phyloP scores from a whole-genome alignment of 2,888 invertebrate genomes.

The Gastracanthus pulcherrimus region DNA sequence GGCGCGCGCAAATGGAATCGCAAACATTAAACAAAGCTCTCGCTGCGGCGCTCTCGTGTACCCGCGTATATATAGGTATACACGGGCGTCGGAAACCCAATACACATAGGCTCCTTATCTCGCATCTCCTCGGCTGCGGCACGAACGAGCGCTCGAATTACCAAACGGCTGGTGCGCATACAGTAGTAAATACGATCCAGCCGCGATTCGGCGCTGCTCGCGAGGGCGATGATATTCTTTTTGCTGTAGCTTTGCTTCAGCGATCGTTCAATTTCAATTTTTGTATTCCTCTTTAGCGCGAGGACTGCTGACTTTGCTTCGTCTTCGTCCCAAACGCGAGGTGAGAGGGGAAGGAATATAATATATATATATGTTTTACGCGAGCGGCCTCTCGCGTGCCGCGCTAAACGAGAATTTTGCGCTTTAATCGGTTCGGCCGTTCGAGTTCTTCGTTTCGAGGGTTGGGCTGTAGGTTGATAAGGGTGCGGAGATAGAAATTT shows the following conservation, averaged over 20 bases:
- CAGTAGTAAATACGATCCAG: not conserved
- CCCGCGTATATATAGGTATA: not conserved
- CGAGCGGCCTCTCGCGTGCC: not conserved
- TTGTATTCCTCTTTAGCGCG: not conserved
- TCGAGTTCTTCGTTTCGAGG: too few relatives aligned
- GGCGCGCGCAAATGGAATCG: constrained; percentile 41
- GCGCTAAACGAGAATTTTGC: too few relatives aligned
- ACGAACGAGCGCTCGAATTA: constrained; percentile 27
- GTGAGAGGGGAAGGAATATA: not conserved
- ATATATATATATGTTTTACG: too few relatives aligned
- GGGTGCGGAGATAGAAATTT: too few relatives aligned
- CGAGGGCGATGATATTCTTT: too few relatives aligned
- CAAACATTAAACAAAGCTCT: constrained; percentile 42
- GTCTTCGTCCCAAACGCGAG: constrained; percentile 1
- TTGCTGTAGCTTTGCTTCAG: too few relatives aligned
- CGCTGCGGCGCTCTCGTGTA: not conserved
- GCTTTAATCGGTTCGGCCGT: too few relatives aligned
- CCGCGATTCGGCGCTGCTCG: constrained; percentile 14
- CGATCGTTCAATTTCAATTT: constrained; percentile 38
- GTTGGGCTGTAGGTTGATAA: too few relatives aligned
- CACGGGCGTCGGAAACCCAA: constrained; percentile 24
- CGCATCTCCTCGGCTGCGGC: not conserved
- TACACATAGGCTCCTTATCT: constrained; percentile 9
- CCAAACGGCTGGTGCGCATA: not conserved
- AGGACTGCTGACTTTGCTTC: not conserved